Conservation (phyloP, 2,888 invertebrate genomes). For the Cataglyphis cursor region DNA sequence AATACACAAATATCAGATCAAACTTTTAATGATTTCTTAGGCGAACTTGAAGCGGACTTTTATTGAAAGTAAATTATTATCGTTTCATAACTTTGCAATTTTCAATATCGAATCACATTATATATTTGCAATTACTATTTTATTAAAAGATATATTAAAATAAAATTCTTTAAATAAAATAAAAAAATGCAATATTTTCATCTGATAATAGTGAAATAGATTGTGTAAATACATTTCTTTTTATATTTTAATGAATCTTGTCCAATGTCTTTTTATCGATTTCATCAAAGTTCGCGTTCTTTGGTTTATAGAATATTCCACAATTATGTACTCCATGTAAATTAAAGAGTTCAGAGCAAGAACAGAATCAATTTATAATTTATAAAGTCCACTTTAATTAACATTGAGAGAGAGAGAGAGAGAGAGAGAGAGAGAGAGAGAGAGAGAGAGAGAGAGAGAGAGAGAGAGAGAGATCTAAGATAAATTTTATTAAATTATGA, state of each 20-base stretch:
- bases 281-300: slow-evolving; percentile 26
- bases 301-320: slow-evolving; percentile 20
- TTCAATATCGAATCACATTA: background rate
- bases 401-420: background rate
- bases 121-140: background rate
- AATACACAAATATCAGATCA: background rate
- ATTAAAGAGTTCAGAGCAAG: slow-evolving; percentile 3
- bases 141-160: slow-evolving; percentile 23
- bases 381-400: slow-evolving; percentile 35
- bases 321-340: slow-evolving; percentile 10
- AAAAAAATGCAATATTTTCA: slow-evolving; percentile 4
- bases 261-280: background rate
- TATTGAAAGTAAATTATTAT: background rate
- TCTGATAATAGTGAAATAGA: background rate
- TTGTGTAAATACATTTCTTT: background rate
- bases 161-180: slow-evolving; percentile 1
- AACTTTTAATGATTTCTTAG: background rate
- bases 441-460: too few relatives aligned
- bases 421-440: too few relatives aligned
- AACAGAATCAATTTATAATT: slow-evolving; percentile 6
- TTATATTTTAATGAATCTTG: slow-evolving; percentile 16
- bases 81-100: background rate
- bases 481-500: slow-evolving; percentile 14
- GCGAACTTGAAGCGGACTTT: background rate
- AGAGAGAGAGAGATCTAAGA: background rate